phyloP scores from a whole-genome alignment of 1,140 invertebrate genomes.

The Papilio polytes region DNA sequence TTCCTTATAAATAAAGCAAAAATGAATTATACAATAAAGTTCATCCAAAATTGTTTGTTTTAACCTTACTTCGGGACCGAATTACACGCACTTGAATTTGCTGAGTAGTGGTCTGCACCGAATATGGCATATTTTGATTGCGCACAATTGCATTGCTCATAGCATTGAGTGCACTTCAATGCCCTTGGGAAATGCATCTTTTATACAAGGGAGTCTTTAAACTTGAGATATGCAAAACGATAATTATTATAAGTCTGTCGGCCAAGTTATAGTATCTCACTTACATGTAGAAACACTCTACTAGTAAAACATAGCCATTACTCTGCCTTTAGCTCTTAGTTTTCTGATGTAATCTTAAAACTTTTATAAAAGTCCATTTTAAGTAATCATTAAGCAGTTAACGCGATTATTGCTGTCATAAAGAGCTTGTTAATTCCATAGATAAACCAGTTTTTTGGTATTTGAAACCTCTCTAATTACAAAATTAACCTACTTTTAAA shows the following conservation, averaged over 20 bases:
- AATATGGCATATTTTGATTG: slow-evolving; percentile 22
- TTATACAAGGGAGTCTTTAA: not conserved
- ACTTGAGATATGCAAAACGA: not conserved
- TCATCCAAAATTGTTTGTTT: not conserved
- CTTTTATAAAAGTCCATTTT: not conserved
- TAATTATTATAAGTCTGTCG: not conserved
- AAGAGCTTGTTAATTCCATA: not conserved
- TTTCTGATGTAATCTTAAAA: not conserved
- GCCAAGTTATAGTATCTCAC: not conserved
- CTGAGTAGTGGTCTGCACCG: not conserved
- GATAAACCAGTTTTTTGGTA: not conserved
- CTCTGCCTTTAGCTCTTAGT: not conserved
- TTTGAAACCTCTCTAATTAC: not conserved
- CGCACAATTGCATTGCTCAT: not conserved
- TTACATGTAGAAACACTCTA: too few species aligned
- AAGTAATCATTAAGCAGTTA: not conserved
- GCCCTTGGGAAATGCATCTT: not conserved
- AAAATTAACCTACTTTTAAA: not conserved
- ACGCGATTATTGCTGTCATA: not conserved
- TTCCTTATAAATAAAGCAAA: too few species aligned
- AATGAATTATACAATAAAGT: too few species aligned
- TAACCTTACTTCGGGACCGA: not conserved
- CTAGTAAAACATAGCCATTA: not conserved
- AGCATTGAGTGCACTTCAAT: slow-evolving; percentile 17
- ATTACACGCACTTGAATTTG: not conserved